Base-by-base conservation (phyloP, 1,140 invertebrate genomes). In the Bombus pascuorum region DNA sequence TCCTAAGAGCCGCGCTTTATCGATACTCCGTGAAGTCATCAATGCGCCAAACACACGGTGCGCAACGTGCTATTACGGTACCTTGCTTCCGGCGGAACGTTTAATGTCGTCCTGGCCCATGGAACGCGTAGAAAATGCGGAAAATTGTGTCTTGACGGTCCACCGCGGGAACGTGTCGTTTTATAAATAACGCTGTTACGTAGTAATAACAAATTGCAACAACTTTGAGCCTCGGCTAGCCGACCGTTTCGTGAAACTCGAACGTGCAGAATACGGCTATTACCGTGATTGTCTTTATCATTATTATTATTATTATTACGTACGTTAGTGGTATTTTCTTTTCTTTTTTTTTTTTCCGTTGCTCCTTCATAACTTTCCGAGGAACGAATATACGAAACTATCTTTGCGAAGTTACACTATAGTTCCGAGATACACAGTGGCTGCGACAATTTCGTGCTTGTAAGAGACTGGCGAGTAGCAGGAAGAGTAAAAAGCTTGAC, bases 111-210 rank as follows among this genome's bases (percentile, higher is more conserved):
- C 62, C 42, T 65, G 42, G 62, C 39, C 57, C 53, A 57, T 68
- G 28, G 73, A 81, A 88, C 47, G 66, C 77, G 86, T 78, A 82
- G 87, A 88, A 87, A 89, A 89, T 78, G 82, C 66, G 82, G 87
- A 85, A 88, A 89, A 89, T 89, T 88, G 78, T 89, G 80, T 78
- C 82, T 39, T 59, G 25, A 78, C 70, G 53, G 75, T 80, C 68
- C 79, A 65, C 59, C 68, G 82, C 76, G 81, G 84, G 86, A 89
- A 91, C 88, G 83, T 72, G 86, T 87, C 83, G 65, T 79, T 89
- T 88, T 77, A 88, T 87, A 87, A 85, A 89, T 85, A 87, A 89
- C 82, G 44, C 62, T 25, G 71, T 78, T 53, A 78, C 81, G 59
- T 10, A 47, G 86, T 42, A 73, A 77, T 76, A 62, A 70, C 37